Conservation (phyloP, 2,888 invertebrate species). For the Nymphalis c-album region DNA sequence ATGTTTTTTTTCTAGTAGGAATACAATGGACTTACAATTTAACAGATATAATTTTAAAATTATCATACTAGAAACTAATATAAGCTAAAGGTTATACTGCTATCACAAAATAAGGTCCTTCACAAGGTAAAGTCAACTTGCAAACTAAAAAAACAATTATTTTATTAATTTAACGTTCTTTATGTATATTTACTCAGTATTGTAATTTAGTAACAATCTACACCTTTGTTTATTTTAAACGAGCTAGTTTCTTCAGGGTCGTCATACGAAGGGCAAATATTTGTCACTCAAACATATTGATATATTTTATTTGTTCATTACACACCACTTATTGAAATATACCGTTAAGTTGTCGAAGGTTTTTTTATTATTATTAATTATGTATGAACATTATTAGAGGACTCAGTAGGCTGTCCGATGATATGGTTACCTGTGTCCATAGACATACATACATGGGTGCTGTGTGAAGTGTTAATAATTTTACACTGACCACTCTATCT, state of each 20-base stretch:
- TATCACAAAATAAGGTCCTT: too few relatives aligned
- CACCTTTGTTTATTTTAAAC: background rate
- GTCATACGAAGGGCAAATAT: constrained; percentile 9
- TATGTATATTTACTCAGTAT: background rate
- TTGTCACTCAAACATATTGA: background rate
- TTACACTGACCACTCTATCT: too few relatives aligned
- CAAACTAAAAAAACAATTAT: background rate
- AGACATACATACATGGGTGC: too few relatives aligned
- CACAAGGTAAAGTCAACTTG: background rate
- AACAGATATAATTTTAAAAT: too few relatives aligned
- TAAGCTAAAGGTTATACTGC: too few relatives aligned
- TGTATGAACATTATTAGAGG: too few relatives aligned
- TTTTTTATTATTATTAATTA: background rate
- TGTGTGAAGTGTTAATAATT: too few relatives aligned
- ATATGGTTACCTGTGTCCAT: too few relatives aligned
- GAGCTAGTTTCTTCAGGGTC: constrained; percentile 5
- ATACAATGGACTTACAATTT: too few relatives aligned
- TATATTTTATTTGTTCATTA: background rate
- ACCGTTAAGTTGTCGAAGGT: background rate
- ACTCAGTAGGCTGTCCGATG: too few relatives aligned
- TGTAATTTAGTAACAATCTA: background rate
- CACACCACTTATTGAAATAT: background rate
- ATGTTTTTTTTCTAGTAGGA: too few relatives aligned
- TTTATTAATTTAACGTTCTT: background rate
- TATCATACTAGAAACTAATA: too few relatives aligned